A percentile compares a stretch with the other conserved stretches of the same genome.
Conservation (phyloP, 2,888 invertebrate genomes). For the Athripsodes cinereus region DNA sequence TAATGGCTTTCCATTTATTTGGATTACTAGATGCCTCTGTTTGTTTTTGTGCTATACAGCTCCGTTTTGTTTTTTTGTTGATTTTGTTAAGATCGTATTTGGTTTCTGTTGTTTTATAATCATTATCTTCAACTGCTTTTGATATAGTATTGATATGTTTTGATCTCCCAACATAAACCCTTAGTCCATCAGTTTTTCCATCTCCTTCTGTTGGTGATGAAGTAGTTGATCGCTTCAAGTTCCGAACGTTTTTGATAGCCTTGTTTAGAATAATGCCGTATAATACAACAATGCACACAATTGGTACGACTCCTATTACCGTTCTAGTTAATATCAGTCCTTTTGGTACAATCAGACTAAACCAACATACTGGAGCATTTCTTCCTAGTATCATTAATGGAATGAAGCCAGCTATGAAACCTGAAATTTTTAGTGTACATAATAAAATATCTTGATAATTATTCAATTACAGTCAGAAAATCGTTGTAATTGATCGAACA, state of each 20-base stretch:
- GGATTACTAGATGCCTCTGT: no score
- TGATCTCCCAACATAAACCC: background rate
- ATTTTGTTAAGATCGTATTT: no score
- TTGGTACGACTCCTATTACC: background rate
- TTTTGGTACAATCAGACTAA: background rate
- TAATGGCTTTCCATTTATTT: slow-evolving; percentile 54
- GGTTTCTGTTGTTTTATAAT: no score
- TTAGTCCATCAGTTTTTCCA: background rate
- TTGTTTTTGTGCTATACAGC: no score
- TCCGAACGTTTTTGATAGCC: background rate
- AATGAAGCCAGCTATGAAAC: background rate
- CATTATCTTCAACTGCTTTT: background rate
- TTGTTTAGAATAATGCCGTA: slow-evolving; percentile 3
- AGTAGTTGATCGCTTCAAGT: no score
- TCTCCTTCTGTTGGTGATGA: background rate
- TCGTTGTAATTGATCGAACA: no score
- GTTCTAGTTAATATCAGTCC: background rate
- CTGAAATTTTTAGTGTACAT: no score
- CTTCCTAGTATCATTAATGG: background rate
- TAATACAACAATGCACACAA: background rate
- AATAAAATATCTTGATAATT: no score
- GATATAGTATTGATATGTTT: background rate
- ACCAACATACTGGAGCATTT: slow-evolving; percentile 2
- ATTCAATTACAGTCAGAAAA: no score
- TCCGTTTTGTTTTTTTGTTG: no score